These are phyloP conservation scores for Platichthys stellatus DNA, from an alignment of 2,113 vertebrate species.

Conservation along the genomic window DNA sequence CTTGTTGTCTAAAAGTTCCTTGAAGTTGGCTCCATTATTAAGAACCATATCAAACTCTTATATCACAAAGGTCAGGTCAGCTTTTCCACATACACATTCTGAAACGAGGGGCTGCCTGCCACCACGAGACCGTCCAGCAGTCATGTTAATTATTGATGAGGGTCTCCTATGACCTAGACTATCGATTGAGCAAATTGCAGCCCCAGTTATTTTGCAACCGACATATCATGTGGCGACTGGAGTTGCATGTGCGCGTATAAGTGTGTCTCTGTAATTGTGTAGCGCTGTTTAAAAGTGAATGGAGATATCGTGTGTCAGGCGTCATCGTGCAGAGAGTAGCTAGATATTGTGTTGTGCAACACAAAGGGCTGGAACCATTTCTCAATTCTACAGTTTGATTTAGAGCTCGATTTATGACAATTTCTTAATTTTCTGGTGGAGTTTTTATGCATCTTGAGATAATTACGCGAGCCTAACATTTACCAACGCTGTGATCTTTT, in stretches of 20 bases:
- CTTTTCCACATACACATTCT: slow-evolving; percentile 16
- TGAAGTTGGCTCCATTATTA: neutral
- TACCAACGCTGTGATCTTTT: too few relatives aligned
- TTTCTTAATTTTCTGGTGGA: too few relatives aligned
- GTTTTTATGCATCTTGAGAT: too few relatives aligned
- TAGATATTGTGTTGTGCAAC: slow-evolving; percentile 8
- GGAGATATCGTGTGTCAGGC: slow-evolving; percentile 45
- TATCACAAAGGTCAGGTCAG: slow-evolving; percentile 20
- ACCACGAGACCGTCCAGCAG: slow-evolving; percentile 35
- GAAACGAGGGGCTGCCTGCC: slow-evolving; percentile 14
- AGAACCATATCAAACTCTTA: neutral
- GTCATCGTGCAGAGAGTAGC: slow-evolving; percentile 1
- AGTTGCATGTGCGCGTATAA: slow-evolving; percentile 2
- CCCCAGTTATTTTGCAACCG: slow-evolving; percentile 60
- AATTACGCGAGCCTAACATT: too few relatives aligned
- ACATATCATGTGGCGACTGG: slow-evolving; percentile 55
- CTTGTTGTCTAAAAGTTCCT: too few relatives aligned
- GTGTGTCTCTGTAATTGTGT: neutral
- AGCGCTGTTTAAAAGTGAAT: slow-evolving; percentile 29
- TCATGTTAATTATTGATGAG: slow-evolving; percentile 71
- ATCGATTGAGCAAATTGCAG: slow-evolving; percentile 73
- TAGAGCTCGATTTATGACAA: neutral
- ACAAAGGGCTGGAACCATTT: neutral
- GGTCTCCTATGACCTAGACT: slow-evolving; percentile 62
- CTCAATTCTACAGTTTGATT: neutral